Percentiles rank a stretch among this genome's conserved stretches.
phyloP scores from a whole-genome alignment of 2,888 invertebrate species.

The Aspidapion aeneum region DNA sequence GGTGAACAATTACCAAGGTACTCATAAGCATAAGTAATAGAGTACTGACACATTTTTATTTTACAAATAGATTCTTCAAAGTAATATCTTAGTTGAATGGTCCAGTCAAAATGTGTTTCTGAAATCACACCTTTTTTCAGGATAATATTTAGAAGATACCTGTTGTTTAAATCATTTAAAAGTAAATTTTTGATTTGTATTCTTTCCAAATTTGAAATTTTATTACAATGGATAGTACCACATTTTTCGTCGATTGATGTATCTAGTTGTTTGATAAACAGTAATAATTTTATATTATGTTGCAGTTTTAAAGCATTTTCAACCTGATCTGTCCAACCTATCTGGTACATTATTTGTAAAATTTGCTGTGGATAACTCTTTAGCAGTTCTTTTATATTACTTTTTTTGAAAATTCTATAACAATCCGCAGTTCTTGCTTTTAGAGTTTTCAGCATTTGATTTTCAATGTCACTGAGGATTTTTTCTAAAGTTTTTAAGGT shows the following conservation, averaged over 20 bases:
- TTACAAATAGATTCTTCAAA: conserved; percentile 58
- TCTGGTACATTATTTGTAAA: conserved; percentile 25
- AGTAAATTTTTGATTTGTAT: conserved; percentile 47
- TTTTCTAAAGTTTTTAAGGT: conserved; percentile 51
- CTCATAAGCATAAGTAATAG: conserved; percentile 75
- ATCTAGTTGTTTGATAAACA: conserved; percentile 26
- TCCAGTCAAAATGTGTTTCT: conserved; percentile 67
- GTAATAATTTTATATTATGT: conserved; percentile 27
- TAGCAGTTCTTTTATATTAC: conserved; percentile 20
- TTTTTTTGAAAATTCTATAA: conserved; percentile 25
- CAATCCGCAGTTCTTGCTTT: conserved; percentile 28
- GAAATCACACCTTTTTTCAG: conserved; percentile 59
- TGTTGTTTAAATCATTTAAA: conserved; percentile 51
- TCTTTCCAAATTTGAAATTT: conserved; percentile 29
- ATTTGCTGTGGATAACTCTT: conserved; percentile 29
- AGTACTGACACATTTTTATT: conserved; percentile 70
- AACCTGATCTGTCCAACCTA: conserved; percentile 48
- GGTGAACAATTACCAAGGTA: conserved; percentile 74
- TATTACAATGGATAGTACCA: conserved; percentile 34
- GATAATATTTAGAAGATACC: conserved; percentile 67
- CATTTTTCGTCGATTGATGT: conserved; percentile 25
- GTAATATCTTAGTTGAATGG: conserved; percentile 74
- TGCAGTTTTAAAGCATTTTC: conserved; percentile 37
- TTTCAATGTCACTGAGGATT: conserved; percentile 76
- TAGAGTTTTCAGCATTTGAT: conserved; percentile 61